Evolutionary conservation across 92 coral and sea anemone genomes (phyloP).

Genomic region (Siderastrea siderea): DNA sequence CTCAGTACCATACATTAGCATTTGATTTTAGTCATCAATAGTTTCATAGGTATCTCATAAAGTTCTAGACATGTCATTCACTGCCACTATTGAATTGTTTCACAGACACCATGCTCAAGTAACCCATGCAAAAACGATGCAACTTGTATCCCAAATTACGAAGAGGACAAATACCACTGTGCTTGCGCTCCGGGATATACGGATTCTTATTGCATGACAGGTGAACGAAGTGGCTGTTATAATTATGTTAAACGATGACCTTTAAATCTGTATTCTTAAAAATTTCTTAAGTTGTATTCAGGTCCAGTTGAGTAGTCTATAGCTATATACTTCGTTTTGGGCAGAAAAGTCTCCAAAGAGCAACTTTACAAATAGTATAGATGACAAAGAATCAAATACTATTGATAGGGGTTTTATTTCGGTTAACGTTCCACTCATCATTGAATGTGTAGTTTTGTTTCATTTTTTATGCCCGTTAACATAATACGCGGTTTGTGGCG

Average conservation of each 20-base stretch:
- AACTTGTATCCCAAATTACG: constrained; percentile 19
- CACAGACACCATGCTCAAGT: constrained; percentile 24
- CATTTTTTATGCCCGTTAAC: too few relatives aligned
- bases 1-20: too few relatives aligned
- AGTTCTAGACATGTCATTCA: not conserved
- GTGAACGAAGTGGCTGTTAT: not conserved
- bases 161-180: constrained; percentile 21
- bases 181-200: constrained; percentile 19
- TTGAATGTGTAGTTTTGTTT: too few relatives aligned
- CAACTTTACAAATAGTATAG: too few relatives aligned
- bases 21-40: too few relatives aligned
- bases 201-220: constrained; percentile 18
- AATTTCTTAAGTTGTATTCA: not conserved
- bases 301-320: not conserved
- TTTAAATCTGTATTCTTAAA: not conserved
- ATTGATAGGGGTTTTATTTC: too few relatives aligned
- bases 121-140: constrained; percentile 12
- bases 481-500: too few relatives aligned
- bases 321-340: too few relatives aligned
- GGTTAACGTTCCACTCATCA: too few relatives aligned
- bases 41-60: too few relatives aligned
- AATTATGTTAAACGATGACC: not conserved
- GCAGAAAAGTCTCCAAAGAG: too few relatives aligned
- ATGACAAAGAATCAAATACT: too few relatives aligned
- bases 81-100: not conserved